Base-by-base conservation (phyloP, 2,888 invertebrate genomes). In the Drosophila histrio region DNA sequence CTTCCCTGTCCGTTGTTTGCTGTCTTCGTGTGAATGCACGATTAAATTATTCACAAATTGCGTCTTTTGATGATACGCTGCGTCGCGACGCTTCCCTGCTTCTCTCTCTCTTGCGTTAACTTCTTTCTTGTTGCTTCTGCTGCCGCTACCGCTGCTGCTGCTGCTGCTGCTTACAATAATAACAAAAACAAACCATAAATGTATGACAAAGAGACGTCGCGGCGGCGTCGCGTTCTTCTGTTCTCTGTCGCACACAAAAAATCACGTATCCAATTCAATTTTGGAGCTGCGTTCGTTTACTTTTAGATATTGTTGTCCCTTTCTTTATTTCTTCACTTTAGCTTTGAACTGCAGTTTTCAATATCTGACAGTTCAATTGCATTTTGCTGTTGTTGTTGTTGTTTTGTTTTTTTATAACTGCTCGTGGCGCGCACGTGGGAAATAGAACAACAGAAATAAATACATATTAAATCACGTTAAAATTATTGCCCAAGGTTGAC, bases 1-100 rank as follows among this genome's bases (percentile, higher is more conserved):
- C 50, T 30, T 8, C 15, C 44, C 32, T 28, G 39, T 13, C 19
- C 38, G 69, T 41, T 46, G 1, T 30, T 8, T 41, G 63, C 34
- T n/a, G 57, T 52, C 59, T 46, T 54, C 61, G 86, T 79, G 87
- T 82, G 82, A 82, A 82, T 82, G 82, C 64, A 83, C 82, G 82
- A 88, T 83, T 88, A 83, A 83, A 79, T 71, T 82, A 87, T 82
- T 87, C 88, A 79, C 77, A 86, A 87, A 73, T 73, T 82, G 88
- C 86, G 82, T 87, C 83, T 82, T 71, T 70, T 59, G 50, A 24
- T 44, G 58, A 65, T 60, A 64, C 64, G 64, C 52, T 56, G 44
- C 17, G 56, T 43, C 58, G 46, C 62, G 24, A 26, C 30, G 24
- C 49, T 49, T 49, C 24, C 30, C 62, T 62, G 36, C n/a, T n/a